phyloP scores from a whole-genome alignment of 2,113 vertebrate genomes.

The Xerus inauris region DNA sequence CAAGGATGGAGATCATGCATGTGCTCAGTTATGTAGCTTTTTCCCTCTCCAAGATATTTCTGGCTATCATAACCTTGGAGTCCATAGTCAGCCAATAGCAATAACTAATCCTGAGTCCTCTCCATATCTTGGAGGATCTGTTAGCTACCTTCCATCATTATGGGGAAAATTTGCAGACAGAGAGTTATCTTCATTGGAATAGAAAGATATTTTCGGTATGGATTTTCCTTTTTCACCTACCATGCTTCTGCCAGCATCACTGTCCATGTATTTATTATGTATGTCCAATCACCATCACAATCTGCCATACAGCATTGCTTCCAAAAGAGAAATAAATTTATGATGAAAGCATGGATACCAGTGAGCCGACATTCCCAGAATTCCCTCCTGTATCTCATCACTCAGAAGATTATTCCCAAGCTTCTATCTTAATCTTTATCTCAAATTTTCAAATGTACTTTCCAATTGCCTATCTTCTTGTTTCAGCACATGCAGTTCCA shows the following conservation, averaged over 20 bases:
- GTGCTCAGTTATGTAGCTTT: not conserved
- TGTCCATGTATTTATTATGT: not conserved
- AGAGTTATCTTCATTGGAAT: not conserved
- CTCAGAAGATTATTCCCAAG: not conserved
- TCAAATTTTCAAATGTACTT: not conserved
- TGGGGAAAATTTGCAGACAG: not conserved
- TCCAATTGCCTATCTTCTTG: not conserved
- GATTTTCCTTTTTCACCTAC: not conserved
- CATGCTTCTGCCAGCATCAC: not conserved
- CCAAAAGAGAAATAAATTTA: not conserved
- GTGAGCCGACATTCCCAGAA: not conserved
- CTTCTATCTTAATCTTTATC: not conserved
- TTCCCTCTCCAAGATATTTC: not conserved
- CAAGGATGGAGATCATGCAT: not conserved
- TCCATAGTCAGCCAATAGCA: not conserved
- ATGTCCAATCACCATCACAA: not conserved
- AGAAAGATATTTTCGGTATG: not conserved
- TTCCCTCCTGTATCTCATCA: not conserved
- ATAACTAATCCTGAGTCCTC: not conserved
- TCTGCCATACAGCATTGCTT: not conserved
- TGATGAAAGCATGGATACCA: not conserved
- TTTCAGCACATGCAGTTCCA: not conserved
- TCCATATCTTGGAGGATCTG: not conserved
- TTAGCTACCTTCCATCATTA: not conserved
- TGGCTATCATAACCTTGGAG: not conserved